phyloP scores from a whole-genome alignment of 2,888 invertebrate species.

The Corbicula japonica region DNA sequence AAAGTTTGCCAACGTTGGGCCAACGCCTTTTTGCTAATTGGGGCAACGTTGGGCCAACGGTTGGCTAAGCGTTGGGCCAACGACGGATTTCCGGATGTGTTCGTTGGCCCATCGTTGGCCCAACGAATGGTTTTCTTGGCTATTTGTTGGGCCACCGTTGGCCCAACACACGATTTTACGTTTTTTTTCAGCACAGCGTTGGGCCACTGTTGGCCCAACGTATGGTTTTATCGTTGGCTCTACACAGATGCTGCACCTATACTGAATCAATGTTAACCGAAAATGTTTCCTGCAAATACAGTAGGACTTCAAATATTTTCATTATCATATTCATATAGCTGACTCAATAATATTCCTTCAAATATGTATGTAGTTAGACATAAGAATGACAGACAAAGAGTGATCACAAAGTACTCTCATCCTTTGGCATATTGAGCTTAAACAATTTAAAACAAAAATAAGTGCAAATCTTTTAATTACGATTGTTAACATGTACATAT shows the following conservation, averaged over 20 bases:
- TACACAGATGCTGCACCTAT: background rate
- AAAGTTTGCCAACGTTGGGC: constrained; percentile 12
- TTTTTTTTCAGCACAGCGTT: background rate
- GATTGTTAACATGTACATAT: background rate
- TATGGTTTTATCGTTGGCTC: constrained; percentile 9
- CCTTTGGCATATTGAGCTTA: too few relatives aligned
- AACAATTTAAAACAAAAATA: constrained; percentile 11
- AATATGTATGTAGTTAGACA: too few relatives aligned
- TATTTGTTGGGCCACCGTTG: constrained; percentile 8
- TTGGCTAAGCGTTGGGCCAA: constrained; percentile 15
- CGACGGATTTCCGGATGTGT: constrained; percentile 1
- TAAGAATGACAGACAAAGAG: too few relatives aligned
- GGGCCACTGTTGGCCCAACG: constrained; percentile 7
- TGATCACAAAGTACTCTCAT: too few relatives aligned
- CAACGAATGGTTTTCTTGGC: background rate
- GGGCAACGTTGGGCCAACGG: constrained; percentile 19
- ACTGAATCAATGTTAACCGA: constrained; percentile 10
- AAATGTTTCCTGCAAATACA: constrained; percentile 17
- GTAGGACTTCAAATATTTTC: constrained; percentile 3
- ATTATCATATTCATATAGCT: too few relatives aligned
- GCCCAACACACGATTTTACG: constrained; percentile 5
- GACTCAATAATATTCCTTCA: too few relatives aligned
- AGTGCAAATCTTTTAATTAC: background rate
- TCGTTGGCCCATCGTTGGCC: constrained; percentile 15
- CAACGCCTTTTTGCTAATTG: constrained; percentile 12